These are phyloP conservation scores for Atrichornis clamosus DNA, from an alignment of 2,113 vertebrate species.

Conservation along the genomic window DNA sequence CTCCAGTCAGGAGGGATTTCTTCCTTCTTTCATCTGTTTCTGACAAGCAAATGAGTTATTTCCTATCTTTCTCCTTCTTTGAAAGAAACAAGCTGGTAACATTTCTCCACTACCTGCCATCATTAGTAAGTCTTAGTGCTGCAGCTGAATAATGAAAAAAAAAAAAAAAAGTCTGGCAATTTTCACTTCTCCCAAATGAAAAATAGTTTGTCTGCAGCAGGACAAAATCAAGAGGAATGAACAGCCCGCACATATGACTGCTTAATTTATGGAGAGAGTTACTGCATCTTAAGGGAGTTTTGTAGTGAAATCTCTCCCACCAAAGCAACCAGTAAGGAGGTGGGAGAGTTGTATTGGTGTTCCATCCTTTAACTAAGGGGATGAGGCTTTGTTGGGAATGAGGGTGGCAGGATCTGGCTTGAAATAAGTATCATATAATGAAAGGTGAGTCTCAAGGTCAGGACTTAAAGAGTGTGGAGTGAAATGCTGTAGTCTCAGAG, in stretches of 20 bases:
- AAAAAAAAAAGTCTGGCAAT: background rate
- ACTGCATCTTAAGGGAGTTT: background rate
- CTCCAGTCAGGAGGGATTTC: background rate
- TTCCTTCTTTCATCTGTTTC: background rate
- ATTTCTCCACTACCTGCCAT: background rate
- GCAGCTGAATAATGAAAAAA: background rate
- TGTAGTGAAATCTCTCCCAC: background rate
- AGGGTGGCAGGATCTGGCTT: background rate
- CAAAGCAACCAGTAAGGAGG: background rate
- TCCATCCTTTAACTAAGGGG: background rate
- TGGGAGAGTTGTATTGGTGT: background rate
- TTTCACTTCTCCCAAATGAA: background rate
- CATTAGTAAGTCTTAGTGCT: background rate
- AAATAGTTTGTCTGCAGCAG: background rate
- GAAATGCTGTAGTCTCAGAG: background rate
- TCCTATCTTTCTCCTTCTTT: background rate
- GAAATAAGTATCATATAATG: background rate
- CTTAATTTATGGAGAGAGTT: background rate
- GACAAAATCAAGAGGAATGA: background rate
- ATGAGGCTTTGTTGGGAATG: background rate
- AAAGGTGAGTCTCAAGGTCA: background rate
- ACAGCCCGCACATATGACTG: background rate
- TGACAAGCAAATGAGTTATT: background rate
- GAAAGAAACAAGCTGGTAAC: background rate
- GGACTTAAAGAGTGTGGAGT: background rate